Conservation (phyloP, 1,140 invertebrate species). For the Drosophila obscura region DNA sequence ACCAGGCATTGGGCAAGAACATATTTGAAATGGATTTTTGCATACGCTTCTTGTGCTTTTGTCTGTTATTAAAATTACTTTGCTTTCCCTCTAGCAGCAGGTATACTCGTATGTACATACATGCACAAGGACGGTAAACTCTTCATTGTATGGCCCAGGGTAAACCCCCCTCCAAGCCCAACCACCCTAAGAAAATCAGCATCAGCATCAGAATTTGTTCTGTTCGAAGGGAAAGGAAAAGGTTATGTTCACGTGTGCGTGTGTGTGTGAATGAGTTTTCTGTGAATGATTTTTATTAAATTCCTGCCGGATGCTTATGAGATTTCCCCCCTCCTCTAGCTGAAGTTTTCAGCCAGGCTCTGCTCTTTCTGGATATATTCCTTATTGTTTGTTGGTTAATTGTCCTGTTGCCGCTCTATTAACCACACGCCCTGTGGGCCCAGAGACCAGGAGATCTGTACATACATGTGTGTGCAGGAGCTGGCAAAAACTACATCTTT, state of each 20-base stretch:
- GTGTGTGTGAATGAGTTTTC: constrained; percentile 27
- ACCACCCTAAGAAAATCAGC: neutral
- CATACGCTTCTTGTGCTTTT: constrained; percentile 63
- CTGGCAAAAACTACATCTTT: constrained; percentile 16
- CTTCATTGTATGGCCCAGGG: constrained; percentile 30
- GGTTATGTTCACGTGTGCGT: constrained; percentile 31
- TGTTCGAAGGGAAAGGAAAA: constrained; percentile 5
- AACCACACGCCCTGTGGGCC: constrained; percentile 33
- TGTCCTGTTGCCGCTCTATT: constrained; percentile 64
- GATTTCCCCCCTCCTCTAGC: neutral
- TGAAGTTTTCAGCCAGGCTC: constrained; percentile 7
- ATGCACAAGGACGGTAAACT: constrained; percentile 32
- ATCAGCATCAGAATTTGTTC: no score
- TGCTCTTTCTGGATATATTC: neutral
- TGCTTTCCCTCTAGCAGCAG: constrained; percentile 15
- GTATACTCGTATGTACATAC: neutral
- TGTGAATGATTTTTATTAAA: constrained; percentile 47
- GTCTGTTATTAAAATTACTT: constrained; percentile 74
- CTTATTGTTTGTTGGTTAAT: constrained; percentile 48
- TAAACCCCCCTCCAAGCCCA: neutral
- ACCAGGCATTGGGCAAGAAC: constrained; percentile 59
- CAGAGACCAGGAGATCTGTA: neutral
- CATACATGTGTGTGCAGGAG: neutral
- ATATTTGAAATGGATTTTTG: constrained; percentile 73
- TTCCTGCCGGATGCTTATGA: constrained; percentile 20